Base-by-base conservation (phyloP, 2,113 vertebrate genomes). In the Epinephelus moara region DNA sequence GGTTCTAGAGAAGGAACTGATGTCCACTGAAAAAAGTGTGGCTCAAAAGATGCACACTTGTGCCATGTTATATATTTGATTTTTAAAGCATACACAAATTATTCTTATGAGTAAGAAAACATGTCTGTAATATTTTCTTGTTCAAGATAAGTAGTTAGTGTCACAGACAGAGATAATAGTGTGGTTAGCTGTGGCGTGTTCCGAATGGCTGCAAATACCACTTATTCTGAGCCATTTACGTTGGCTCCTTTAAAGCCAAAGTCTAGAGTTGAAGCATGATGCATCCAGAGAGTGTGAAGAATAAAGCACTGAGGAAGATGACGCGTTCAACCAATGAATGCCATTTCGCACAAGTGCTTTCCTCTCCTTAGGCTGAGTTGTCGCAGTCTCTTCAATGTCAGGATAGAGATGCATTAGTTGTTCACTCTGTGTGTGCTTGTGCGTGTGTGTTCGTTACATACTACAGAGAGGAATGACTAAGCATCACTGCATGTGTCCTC, bases 301-400 rank as follows among this genome's bases (percentile, higher is more conserved):
- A 74, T 52, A 63, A 53, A 78, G 76, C 50, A 21, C 15, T 3
- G 76, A 61, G n/a, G 25, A 70, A 71, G 57, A 71, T 37, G 70
- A 61, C 37, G 67, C 49, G 55, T 75, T 74, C 15, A 42, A 45
- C 25, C 67, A 25, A 1, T 27, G 25, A 11, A n/a, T 42, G 50
- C 59, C 68, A n/a, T 49, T 73, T 70, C 2, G 45, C 45, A 61
- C 63, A 68, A 85, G 52, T 55, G 63, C 53, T 57, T 76, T 76
- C 70, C 61, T 69, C 15, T 85, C 81, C 78, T 55, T 40, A 75
- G 78, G 81, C 78, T 60, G 14, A 64, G 66, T 67, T 59, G 57
- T 68, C 62, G 13, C 13, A 53, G 33, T 42, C 55, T 17, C 75
- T 75, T 60, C 74, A 75, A 0, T 23, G 53, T 64, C 62, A 53